Base-by-base conservation (phyloP, 2,797 vertebrate species). In the Girardinus metallicus region DNA sequence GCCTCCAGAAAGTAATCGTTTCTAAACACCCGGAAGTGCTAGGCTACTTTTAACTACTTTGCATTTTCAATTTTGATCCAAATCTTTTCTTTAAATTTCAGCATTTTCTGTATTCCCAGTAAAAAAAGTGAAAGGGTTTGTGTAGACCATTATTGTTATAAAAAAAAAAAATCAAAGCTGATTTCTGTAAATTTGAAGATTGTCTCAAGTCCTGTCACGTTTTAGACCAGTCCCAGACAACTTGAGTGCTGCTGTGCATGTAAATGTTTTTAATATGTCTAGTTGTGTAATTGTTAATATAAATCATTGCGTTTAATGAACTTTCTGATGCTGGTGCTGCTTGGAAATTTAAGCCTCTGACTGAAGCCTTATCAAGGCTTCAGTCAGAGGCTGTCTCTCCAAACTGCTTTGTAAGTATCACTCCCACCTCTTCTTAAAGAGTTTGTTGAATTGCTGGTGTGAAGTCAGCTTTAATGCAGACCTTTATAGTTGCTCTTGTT, bases 391-490 rank as follows among this genome's bases (percentile, higher is more conserved):
- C 86, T n/a, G n/a, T n/a, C n/a, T 86, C 82, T 91, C 78, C 80
- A 53, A 79, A 84, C 79, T 87, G 89, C 91, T 91, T 90, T 93
- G 89, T 90, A n/a, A n/a, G n/a, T n/a, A n/a, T n/a, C n/a, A n/a
- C n/a, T n/a, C n/a, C n/a, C n/a, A n/a, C n/a, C n/a, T n/a, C n/a
- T n/a, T n/a, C n/a, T n/a, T n/a, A n/a, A n/a, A n/a, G n/a, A n/a
- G n/a, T n/a, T n/a, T n/a, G n/a, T n/a, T n/a, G n/a, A n/a, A n/a
- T n/a, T n/a, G n/a, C n/a, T n/a, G n/a, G n/a, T n/a, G n/a, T n/a
- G n/a, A n/a, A n/a, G n/a, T n/a, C n/a, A n/a, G n/a, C n/a, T n/a
- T n/a, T n/a, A n/a, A n/a, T n/a, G n/a, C n/a, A n/a, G n/a, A n/a
- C n/a, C n/a, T n/a, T n/a, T n/a, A n/a, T n/a, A n/a, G n/a, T n/a